These are phyloP conservation scores for Microcebus ravelobensis DNA, from an alignment of 2,113 vertebrate genomes.

Conservation along the genomic window DNA sequence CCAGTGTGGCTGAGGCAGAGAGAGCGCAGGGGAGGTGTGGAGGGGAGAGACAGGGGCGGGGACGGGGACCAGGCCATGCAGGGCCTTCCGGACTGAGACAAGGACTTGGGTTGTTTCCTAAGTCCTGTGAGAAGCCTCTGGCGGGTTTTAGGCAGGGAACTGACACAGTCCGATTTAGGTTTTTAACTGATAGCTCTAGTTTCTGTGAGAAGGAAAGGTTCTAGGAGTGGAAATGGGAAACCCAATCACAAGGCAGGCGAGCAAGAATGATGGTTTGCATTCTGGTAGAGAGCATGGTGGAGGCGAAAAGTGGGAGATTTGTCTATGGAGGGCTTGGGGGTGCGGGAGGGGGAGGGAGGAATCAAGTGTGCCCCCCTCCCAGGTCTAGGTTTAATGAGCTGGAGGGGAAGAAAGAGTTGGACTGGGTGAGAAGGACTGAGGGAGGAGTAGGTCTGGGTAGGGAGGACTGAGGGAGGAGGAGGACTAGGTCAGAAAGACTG, in stretches of 20 bases:
- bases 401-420: too few species aligned
- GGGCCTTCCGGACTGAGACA: neutral
- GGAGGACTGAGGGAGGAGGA: too few species aligned
- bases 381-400: neutral
- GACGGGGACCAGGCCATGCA: neutral
- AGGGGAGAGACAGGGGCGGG: rapidly evolving
- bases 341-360: too few species aligned
- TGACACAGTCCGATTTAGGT: too few species aligned
- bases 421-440: too few species aligned
- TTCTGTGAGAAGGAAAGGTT: neutral
- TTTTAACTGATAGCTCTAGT: neutral
- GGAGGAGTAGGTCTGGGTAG: neutral
- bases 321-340: rapidly evolving
- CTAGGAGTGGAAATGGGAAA: neutral
- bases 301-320: neutral
- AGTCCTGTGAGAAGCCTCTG: neutral
- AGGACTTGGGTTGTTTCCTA: neutral
- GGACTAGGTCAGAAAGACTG: too few species aligned
- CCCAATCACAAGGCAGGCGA: neutral
- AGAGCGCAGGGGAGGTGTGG: neutral
- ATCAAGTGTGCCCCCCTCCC: neutral
- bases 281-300: neutral
- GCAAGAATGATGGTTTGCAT: neutral
- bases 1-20: neutral
- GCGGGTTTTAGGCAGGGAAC: too few species aligned